phyloP scores from a whole-genome alignment of 2,113 vertebrate species.

The Lathamus discolor region DNA sequence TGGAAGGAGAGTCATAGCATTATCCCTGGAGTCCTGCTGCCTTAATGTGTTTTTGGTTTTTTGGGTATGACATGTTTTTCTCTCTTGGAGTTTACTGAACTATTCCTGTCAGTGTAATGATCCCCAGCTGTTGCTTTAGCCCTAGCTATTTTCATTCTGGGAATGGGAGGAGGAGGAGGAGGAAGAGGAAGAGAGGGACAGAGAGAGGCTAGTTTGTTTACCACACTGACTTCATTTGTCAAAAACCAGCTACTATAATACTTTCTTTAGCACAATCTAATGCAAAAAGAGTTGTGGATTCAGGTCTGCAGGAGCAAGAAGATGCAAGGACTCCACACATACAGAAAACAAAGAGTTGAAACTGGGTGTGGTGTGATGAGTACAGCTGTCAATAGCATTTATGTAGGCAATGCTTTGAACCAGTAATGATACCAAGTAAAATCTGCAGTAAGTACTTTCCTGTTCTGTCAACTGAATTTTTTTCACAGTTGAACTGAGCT shows the following conservation, averaged over 20 bases:
- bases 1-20: neutral
- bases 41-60: slow-evolving; percentile 51
- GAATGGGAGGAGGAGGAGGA: slow-evolving; percentile 37
- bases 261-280: neutral
- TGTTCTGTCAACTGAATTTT: slow-evolving; percentile 13
- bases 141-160: slow-evolving; percentile 64
- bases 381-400: slow-evolving; percentile 43
- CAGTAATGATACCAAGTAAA: slow-evolving; percentile 12
- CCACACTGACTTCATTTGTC: slow-evolving; percentile 7
- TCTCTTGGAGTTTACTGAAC: slow-evolving; percentile 69
- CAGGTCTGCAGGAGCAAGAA: neutral
- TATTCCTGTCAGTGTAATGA: slow-evolving; percentile 78
- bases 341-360: neutral
- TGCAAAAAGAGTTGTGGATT: neutral
- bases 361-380: neutral
- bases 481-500: neutral
- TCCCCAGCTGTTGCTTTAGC: slow-evolving; percentile 78
- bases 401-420: slow-evolving; percentile 50
- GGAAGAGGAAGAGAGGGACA: slow-evolving; percentile 30
- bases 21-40: slow-evolving; percentile 39
- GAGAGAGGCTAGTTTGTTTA: slow-evolving; percentile 39
- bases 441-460: slow-evolving; percentile 10
- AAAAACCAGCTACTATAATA: neutral
- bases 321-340: neutral
- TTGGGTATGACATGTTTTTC: slow-evolving; percentile 66